Conservation (phyloP, 2,888 invertebrate species). For the Craniophora ligustri region DNA sequence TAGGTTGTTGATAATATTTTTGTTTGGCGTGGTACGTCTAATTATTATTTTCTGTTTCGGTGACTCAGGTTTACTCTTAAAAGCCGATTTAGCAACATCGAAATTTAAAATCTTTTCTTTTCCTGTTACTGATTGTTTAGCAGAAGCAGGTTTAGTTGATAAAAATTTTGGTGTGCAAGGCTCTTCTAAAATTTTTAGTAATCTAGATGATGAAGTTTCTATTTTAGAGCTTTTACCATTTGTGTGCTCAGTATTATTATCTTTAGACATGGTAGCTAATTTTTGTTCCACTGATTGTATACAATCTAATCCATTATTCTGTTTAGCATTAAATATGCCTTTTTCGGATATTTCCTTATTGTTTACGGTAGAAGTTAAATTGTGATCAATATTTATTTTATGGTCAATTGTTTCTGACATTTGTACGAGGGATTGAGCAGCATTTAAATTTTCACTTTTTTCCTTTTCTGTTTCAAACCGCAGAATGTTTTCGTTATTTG, state of each 20-base stretch:
- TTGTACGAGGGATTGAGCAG: conserved; percentile 84
- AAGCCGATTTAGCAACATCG: conserved; percentile 76
- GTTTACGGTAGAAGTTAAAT: conserved; percentile 55
- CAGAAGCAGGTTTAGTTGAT: conserved; percentile 63
- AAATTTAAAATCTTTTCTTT: conserved; percentile 85
- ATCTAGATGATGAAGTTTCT: conserved; percentile 85
- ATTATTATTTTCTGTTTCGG: conserved; percentile 84
- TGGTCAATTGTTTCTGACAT: conserved; percentile 85
- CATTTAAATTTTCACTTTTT: conserved; percentile 83
- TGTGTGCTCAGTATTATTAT: conserved; percentile 64
- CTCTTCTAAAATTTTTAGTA: conserved; percentile 88
- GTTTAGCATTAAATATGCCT: conserved; percentile 50
- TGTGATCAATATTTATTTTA: conserved; percentile 67
- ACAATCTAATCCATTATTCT: conserved; percentile 65
- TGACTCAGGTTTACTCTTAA: conserved; percentile 71
- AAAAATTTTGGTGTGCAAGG: conserved; percentile 72
- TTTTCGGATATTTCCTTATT: conserved; percentile 57
- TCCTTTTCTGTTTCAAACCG: conserved; percentile 83
- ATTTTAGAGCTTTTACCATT: conserved; percentile 66
- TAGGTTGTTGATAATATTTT: conserved; percentile 74
- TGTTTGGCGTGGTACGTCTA: conserved; percentile 74
- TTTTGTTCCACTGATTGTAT: conserved; percentile 65
- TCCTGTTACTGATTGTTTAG: conserved; percentile 73
- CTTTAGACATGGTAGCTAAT: conserved; percentile 63
- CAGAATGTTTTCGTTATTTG: conserved; percentile 64